A percentile compares a stretch with the other conserved stretches of the same genome.
phyloP scores from a whole-genome alignment of 2,888 invertebrate species.

The Lithophane socia region DNA sequence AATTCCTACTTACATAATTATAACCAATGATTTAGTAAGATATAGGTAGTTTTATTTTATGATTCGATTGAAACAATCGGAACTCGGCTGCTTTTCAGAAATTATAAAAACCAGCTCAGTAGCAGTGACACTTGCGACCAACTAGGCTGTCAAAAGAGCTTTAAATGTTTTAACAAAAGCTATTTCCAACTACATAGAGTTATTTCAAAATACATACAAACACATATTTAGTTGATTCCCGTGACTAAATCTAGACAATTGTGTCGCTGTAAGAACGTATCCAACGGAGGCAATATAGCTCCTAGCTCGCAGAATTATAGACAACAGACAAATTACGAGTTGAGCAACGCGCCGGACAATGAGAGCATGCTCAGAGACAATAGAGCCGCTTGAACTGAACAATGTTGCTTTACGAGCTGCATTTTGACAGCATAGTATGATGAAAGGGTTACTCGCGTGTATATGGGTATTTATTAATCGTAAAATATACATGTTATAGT shows the following conservation, averaged over 20 bases:
- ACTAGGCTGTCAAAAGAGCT: not conserved
- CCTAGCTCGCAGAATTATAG: slow-evolving; percentile 26
- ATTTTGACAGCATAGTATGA: slow-evolving; percentile 50
- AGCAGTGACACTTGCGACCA: not conserved
- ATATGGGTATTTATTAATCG: slow-evolving; percentile 16
- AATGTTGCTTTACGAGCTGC: slow-evolving; percentile 35
- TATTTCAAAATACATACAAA: slow-evolving; percentile 18
- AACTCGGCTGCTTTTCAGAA: not conserved
- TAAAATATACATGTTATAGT: slow-evolving; percentile 6
- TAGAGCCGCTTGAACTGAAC: slow-evolving; percentile 41
- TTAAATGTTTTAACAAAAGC: not conserved
- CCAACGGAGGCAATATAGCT: slow-evolving; percentile 18
- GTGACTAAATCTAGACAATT: slow-evolving; percentile 29
- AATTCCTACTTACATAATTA: not conserved
- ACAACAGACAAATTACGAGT: slow-evolving; percentile 51
- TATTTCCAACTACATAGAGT: not conserved
- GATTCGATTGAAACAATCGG: not conserved
- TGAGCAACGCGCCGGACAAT: slow-evolving; percentile 57
- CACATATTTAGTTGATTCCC: slow-evolving; percentile 7
- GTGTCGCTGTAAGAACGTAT: slow-evolving; percentile 22
- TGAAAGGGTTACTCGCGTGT: slow-evolving; percentile 35
- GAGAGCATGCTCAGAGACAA: slow-evolving; percentile 56
- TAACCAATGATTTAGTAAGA: not conserved
- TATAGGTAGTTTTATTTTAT: slow-evolving; percentile 7
- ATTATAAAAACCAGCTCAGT: not conserved